Evolutionary conservation across 35 echinoderm and acorn worm genomes (phyloP).

Genomic region (Acanthaster planci): DNA sequence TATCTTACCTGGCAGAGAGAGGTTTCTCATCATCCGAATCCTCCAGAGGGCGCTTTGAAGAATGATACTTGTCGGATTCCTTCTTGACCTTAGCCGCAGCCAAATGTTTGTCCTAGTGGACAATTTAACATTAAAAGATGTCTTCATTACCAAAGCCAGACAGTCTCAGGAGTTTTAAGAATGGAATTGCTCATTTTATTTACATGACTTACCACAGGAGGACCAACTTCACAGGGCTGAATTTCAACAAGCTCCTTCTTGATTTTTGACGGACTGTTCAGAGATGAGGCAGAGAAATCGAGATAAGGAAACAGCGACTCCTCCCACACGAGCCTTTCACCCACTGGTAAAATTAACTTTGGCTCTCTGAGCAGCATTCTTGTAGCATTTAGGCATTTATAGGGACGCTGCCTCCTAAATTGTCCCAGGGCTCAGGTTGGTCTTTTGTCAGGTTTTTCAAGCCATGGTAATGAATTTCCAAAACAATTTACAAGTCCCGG

Average conservation of each 20-base stretch:
- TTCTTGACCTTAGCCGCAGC: background rate
- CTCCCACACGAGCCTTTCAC: no score
- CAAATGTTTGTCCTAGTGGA: background rate
- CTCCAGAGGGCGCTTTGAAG: slow-evolving; percentile 20
- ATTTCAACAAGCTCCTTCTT: background rate
- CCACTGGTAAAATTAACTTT: no score
- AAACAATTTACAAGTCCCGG: no score
- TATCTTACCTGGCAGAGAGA: background rate
- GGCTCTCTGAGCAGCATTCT: no score
- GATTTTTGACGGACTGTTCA: background rate
- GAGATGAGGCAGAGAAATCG: background rate
- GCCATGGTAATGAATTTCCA: no score
- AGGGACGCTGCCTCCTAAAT: no score
- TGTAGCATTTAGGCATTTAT: no score
- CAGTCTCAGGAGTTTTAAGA: background rate
- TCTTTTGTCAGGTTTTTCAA: no score
- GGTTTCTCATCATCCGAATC: slow-evolving; percentile 16
- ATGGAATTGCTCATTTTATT: background rate
- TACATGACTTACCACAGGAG: background rate
- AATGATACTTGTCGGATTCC: background rate
- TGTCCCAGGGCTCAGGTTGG: no score
- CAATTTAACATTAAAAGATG: background rate
- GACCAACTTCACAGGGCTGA: background rate
- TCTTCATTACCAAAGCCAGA: no score
- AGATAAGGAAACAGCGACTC: background rate